Evolutionary conservation across 2,888 invertebrate genomes (phyloP).

Genomic region (Drosophila suboccidentalis): DNA sequence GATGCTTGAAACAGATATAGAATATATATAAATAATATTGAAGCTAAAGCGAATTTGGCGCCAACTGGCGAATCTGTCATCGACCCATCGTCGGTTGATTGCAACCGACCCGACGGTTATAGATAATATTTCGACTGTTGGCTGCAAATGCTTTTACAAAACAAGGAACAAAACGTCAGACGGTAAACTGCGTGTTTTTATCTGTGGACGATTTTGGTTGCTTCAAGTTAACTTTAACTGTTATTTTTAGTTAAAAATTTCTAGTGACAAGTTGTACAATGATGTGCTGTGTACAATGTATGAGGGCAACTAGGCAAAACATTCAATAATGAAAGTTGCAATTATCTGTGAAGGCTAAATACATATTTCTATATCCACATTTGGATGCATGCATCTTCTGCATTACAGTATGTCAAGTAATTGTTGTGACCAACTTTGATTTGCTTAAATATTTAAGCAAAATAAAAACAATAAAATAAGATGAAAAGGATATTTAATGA

Average conservation of each 20-base stretch:
- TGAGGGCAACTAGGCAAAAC: constrained; percentile 23
- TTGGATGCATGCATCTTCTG: constrained; percentile 7
- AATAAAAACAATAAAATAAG: too few relatives aligned
- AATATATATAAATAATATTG: too few relatives aligned
- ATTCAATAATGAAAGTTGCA: constrained; percentile 37
- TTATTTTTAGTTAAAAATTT: constrained; percentile 78
- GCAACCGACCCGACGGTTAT: constrained; percentile 67
- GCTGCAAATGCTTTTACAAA: constrained; percentile 76
- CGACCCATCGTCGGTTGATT: constrained; percentile 41
- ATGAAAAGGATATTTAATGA: too few relatives aligned
- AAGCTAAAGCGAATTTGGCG: constrained; percentile 29
- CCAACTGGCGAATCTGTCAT: constrained; percentile 37
- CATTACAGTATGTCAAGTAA: background rate
- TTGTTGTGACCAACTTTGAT: too few relatives aligned
- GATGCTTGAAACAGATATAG: background rate
- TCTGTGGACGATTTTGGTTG: constrained; percentile 54
- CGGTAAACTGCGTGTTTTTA: constrained; percentile 74
- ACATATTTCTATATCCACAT: constrained; percentile 14
- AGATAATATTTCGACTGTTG: constrained; percentile 82
- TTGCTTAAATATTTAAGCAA: too few relatives aligned
- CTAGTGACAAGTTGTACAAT: constrained; percentile 61
- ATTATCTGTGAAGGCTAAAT: constrained; percentile 26
- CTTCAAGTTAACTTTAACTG: constrained; percentile 61
- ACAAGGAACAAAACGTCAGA: constrained; percentile 74
- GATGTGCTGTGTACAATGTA: constrained; percentile 35